Evolutionary conservation across 2,797 vertebrate species (phyloP).

Genomic region (Babyrousa celebensis): DNA sequence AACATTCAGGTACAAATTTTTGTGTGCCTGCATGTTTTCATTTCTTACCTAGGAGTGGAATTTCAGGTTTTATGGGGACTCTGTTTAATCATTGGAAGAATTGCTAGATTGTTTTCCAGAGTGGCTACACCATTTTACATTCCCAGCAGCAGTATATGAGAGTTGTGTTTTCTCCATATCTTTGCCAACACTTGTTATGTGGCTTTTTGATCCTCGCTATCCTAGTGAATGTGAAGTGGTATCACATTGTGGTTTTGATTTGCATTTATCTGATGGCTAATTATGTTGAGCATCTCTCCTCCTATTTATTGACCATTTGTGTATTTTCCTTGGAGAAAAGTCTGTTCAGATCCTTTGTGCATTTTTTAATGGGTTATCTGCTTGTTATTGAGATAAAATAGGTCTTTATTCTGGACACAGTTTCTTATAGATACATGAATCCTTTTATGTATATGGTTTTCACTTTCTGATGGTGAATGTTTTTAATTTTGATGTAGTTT

Average conservation of each 20-base stretch:
- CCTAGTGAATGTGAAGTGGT: not conserved
- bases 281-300: not conserved
- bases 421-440: not conserved
- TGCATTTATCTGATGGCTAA: not conserved
- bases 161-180: not conserved
- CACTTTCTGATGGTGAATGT: not conserved
- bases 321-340: not conserved
- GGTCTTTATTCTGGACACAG: conserved; percentile 26
- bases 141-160: not conserved
- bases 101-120: not conserved
- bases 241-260: not conserved
- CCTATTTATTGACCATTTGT: conserved; percentile 11
- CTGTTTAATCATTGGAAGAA: not conserved
- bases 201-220: not conserved
- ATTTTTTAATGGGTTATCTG: conserved; percentile 40
- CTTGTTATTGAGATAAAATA: not conserved
- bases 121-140: not conserved
- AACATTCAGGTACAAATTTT: conserved; percentile 1
- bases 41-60: conserved; percentile 21
- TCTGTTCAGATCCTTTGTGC: conserved; percentile 20
- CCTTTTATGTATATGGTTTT: not conserved
- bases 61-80: not conserved
- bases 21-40: conserved; percentile 42
- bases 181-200: not conserved
- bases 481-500: conserved; percentile 25